Percentiles rank a stretch among this genome's conserved stretches.
Conservation (phyloP, 1,140 invertebrate species). For the Samia ricini region DNA sequence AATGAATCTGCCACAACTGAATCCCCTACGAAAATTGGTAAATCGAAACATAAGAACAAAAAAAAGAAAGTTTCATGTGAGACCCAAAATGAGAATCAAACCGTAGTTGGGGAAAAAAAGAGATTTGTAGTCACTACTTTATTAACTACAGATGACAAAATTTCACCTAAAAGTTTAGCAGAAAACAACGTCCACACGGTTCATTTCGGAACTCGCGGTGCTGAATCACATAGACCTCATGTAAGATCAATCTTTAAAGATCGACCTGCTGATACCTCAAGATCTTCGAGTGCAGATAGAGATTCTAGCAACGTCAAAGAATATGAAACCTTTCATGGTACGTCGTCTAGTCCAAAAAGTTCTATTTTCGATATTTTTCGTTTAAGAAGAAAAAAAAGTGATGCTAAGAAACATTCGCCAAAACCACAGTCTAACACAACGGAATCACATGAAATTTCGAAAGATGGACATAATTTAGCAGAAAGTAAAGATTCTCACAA, state of each 20-base stretch:
- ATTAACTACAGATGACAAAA: constrained; percentile 53
- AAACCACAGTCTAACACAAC: constrained; percentile 46
- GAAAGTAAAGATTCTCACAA: constrained; percentile 66
- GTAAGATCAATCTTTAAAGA: constrained; percentile 70
- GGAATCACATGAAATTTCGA: constrained; percentile 54
- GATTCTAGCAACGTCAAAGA: constrained; percentile 53
- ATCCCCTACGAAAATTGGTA: constrained; percentile 57
- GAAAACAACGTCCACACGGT: constrained; percentile 67
- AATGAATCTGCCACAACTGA: constrained; percentile 66
- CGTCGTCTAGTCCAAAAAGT: constrained; percentile 69
- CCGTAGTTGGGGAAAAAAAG: constrained; percentile 59
- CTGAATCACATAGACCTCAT: constrained; percentile 66
- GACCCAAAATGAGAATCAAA: constrained; percentile 51
- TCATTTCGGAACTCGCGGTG: constrained; percentile 69
- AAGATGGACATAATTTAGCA: constrained; percentile 41
- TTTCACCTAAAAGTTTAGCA: constrained; percentile 41
- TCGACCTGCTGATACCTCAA: constrained; percentile 46
- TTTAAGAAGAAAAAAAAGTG: constrained; percentile 71
- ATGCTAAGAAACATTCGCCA: constrained; percentile 57
- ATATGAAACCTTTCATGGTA: constrained; percentile 73
- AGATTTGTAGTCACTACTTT: constrained; percentile 69
- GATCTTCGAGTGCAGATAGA: constrained; percentile 63
- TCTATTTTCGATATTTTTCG: constrained; percentile 75
- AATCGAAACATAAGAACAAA: constrained; percentile 63
- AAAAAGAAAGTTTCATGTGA: constrained; percentile 58